These are phyloP conservation scores for Oligia strigilis DNA, from an alignment of 2,888 invertebrate genomes.

Conservation along the genomic window DNA sequence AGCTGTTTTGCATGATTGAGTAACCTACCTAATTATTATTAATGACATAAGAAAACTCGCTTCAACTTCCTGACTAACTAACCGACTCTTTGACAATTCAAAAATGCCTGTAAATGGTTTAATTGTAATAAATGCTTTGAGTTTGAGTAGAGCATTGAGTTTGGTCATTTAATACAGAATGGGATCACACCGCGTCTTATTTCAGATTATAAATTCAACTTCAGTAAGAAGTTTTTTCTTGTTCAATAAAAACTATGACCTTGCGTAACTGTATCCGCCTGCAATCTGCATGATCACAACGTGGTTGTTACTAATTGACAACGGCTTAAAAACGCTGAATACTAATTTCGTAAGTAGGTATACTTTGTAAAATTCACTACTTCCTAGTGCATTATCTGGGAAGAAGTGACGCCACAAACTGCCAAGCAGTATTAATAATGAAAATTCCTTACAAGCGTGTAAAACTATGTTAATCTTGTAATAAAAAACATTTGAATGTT, in stretches of 20 bases:
- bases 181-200: neutral
- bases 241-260: conserved; percentile 13
- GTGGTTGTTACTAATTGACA: neutral
- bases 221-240: neutral
- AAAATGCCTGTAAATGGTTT: neutral
- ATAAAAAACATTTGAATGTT: neutral
- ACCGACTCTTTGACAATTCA: neutral
- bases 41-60: neutral
- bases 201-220: neutral
- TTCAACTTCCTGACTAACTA: neutral
- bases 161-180: neutral
- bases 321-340: neutral
- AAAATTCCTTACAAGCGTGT: neutral
- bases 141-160: neutral
- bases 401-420: neutral
- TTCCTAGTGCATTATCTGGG: neutral
- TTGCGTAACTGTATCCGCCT: conserved; percentile 22
- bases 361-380: neutral
- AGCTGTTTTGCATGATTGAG: neutral
- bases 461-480: neutral
- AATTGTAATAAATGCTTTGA: neutral
- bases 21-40: neutral
- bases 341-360: conserved; percentile 8
- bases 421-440: neutral
- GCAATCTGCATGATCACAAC: neutral